Evolutionary conservation across 2,888 invertebrate genomes (phyloP), one percentile per base, ranked within the genome.

Genomic region (Plagodis dolabraria): DNA sequence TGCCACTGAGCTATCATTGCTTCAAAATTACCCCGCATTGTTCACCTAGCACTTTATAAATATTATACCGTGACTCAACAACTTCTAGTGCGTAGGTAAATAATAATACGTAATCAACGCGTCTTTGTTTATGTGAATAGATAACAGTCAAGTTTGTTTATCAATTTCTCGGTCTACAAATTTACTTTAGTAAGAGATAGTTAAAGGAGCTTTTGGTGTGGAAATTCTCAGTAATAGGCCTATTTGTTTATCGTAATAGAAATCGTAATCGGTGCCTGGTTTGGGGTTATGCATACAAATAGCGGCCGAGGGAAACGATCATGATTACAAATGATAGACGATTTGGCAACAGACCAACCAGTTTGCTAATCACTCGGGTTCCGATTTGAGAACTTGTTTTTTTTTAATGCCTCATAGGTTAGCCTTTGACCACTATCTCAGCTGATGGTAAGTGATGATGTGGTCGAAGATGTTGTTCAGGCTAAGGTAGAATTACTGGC

Each of bases 271-370:
- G 51, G 51, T 43, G 43, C 45, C 44, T 7, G 51, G 60, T 55
- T 51, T 47, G 55, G n/a, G 46, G 60, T 50, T 46, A 59, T 59
- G 53, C 55, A 55, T 60, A 60, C 55, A 60, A 60, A 60, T 60
- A 47, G 43, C 51, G 51, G 36, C n/a, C 34, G 45, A 44, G 55
- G 46, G 36, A 44, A 50, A 48, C 51, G 22, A 50, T 51, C 35
- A 42, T 42, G 42, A 54, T 54, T 59, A 46, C 33, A 42, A 40
- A 42, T 47, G 47, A 47, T 54, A 22, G 6, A 46, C 6, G 44
- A 54, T 59, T 54, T 50, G 42, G 49, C 42, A 46, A 8, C 11
- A 49, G 42, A 45, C 48, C 12, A 38, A 45, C 38, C 34, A 22
- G 22, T 10, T n/a, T 42, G 42, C 7, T 38, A 38, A 38, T 9